Percentiles rank a stretch among this genome's conserved stretches.
Conservation (phyloP, 2,113 vertebrate species). For the Pituophis catenifer region DNA sequence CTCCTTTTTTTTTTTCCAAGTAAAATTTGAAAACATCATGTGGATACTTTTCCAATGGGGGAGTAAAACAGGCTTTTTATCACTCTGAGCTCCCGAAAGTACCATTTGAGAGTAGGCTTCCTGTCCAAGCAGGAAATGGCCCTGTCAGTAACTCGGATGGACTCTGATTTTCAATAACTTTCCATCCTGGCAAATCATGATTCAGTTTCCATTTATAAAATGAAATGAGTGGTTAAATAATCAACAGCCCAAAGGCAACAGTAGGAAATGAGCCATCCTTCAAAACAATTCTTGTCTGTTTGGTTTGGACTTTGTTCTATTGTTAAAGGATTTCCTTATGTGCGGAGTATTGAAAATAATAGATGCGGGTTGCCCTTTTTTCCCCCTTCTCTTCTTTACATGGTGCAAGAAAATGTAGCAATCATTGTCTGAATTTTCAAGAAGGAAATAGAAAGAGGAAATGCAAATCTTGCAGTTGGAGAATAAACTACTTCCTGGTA, state of each 20-base stretch:
- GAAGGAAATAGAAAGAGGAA: not conserved
- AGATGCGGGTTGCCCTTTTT: conserved; percentile 27
- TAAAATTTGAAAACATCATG: conserved; percentile 56
- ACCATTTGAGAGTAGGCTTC: conserved; percentile 67
- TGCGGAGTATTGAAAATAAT: conserved; percentile 62
- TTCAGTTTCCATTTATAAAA: conserved; percentile 80
- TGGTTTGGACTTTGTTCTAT: conserved; percentile 66
- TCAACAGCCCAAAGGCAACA: conserved; percentile 60
- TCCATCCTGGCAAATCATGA: conserved; percentile 71
- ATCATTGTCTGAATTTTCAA: conserved; percentile 29
- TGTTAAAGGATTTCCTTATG: conserved; percentile 77
- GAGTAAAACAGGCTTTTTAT: conserved; percentile 66
- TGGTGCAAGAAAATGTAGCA: conserved; percentile 14
- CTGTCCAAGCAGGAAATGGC: conserved; percentile 74
- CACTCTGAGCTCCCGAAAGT: conserved; percentile 65
- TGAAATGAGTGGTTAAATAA: conserved; percentile 68
- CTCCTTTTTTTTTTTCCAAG: conserved; percentile 42
- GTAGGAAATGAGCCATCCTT: conserved; percentile 73
- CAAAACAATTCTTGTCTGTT: conserved; percentile 71
- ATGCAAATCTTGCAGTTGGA: not conserved
- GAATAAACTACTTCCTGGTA: not conserved
- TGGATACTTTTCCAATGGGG: conserved; percentile 50
- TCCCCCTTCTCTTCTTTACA: conserved; percentile 6
- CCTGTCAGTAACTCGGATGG: conserved; percentile 66
- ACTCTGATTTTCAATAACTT: conserved; percentile 73